phyloP scores from a whole-genome alignment of 2,888 invertebrate species.

The Cephus runcator region DNA sequence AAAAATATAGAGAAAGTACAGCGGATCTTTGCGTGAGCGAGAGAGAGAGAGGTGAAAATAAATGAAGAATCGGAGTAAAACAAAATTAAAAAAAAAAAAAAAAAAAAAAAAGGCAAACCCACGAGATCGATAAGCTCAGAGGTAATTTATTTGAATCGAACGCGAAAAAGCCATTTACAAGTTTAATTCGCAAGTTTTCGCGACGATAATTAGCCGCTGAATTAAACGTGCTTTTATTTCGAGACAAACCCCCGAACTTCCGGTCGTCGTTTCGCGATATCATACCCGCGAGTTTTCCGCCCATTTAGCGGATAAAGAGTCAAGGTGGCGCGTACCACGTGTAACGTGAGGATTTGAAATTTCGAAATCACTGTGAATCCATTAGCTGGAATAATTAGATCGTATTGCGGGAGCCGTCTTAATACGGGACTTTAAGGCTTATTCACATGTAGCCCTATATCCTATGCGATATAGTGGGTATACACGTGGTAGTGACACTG shows the following conservation, averaged over 20 bases:
- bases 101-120: background rate
- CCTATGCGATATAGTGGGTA: no score
- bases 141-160: conserved; percentile 59
- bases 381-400: background rate
- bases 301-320: background rate
- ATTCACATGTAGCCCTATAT: background rate
- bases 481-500: background rate
- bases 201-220: conserved; percentile 61
- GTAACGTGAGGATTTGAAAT: background rate
- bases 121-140: conserved; percentile 32
- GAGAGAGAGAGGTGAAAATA: background rate
- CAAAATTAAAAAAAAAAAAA: background rate
- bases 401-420: background rate
- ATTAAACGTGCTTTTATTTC: conserved; percentile 61
- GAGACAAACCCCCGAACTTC: conserved; percentile 58
- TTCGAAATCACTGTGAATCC: background rate
- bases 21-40: background rate
- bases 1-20: background rate
- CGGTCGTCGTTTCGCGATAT: background rate
- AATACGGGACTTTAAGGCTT: background rate
- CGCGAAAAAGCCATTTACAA: conserved; percentile 60
- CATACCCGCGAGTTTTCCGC: background rate
- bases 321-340: background rate
- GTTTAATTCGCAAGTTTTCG: conserved; percentile 61
- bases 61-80: background rate